A percentile compares a stretch with the other conserved stretches of the same genome.
These are phyloP conservation scores for Meandrina meandrites DNA, from an alignment of 92 coral and sea anemone species.

Conservation along the genomic window DNA sequence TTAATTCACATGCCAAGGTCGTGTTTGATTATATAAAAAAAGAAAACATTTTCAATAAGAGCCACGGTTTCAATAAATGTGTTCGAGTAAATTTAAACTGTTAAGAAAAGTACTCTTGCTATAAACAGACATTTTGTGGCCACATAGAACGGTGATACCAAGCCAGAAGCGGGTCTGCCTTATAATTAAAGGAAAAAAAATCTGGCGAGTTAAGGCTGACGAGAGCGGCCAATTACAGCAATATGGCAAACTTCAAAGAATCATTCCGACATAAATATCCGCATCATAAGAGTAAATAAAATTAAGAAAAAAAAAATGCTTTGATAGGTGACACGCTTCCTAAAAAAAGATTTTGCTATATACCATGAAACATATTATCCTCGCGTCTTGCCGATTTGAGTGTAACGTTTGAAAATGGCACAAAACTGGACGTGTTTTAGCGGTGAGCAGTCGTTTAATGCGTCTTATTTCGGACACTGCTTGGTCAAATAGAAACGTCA, in stretches of 20 bases:
- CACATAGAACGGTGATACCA: not conserved
- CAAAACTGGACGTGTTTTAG: not conserved
- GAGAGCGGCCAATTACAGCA: not conserved
- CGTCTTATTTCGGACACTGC: not conserved
- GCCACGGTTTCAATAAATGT: not conserved
- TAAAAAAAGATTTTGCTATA: not conserved
- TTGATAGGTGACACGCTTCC: conserved; percentile 4
- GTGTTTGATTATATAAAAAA: not conserved
- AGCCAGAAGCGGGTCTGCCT: not conserved
- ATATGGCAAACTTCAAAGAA: conserved; percentile 4
- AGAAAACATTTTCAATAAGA: not conserved
- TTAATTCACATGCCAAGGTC: not conserved
- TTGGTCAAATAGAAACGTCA: not conserved
- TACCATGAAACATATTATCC: not conserved
- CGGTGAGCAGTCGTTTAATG: not conserved
- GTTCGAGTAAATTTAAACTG: not conserved
- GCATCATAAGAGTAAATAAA: conserved; percentile 12
- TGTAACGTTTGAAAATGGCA: not conserved
- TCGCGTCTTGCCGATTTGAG: not conserved
- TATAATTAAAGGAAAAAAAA: not conserved
- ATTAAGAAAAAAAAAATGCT: not conserved
- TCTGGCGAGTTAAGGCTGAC: not conserved
- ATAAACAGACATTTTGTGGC: not conserved
- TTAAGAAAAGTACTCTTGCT: not conserved
- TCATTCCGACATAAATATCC: conserved; percentile 28